Conservation (phyloP, 2,113 vertebrate species). For the Rana temporaria region DNA sequence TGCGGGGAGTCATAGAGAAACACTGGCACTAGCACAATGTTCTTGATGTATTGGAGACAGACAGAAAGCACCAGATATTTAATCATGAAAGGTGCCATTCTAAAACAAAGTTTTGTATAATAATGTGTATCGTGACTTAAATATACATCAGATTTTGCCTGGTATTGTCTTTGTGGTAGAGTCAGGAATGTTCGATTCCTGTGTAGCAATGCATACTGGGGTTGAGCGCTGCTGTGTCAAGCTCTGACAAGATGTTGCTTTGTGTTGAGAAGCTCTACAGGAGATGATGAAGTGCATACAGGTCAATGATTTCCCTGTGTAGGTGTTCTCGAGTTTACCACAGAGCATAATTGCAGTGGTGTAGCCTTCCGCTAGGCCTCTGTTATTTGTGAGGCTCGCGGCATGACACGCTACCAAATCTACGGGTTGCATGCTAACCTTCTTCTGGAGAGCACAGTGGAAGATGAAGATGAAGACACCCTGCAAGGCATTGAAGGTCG, state of each 20-base stretch:
- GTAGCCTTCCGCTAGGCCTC: not conserved
- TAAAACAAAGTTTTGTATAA: too few relatives aligned
- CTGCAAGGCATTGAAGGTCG: conserved; percentile 94
- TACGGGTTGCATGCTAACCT: conserved; percentile 71
- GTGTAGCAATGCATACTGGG: too few relatives aligned
- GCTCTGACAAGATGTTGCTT: not conserved
- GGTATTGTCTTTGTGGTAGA: not conserved
- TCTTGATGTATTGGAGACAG: too few relatives aligned
- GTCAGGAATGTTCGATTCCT: not conserved
- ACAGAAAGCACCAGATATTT: too few relatives aligned
- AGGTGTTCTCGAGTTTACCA: not conserved
- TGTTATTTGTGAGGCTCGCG: conserved; percentile 24
- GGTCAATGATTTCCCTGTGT: not conserved
- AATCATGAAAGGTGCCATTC: too few relatives aligned
- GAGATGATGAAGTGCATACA: not conserved
- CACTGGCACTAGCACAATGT: too few relatives aligned
- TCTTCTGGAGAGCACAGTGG: conserved; percentile 93
- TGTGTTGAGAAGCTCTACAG: not conserved
- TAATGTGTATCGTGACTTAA: too few relatives aligned
- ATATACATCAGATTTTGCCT: not conserved
- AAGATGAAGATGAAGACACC: conserved; percentile 96
- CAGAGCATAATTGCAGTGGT: conserved; percentile 37
- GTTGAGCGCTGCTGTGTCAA: not conserved
- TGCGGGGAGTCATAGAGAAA: too few relatives aligned
- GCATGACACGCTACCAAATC: not conserved